Conservation (phyloP, 1,140 invertebrate species). For the Drosophila teissieri region DNA sequence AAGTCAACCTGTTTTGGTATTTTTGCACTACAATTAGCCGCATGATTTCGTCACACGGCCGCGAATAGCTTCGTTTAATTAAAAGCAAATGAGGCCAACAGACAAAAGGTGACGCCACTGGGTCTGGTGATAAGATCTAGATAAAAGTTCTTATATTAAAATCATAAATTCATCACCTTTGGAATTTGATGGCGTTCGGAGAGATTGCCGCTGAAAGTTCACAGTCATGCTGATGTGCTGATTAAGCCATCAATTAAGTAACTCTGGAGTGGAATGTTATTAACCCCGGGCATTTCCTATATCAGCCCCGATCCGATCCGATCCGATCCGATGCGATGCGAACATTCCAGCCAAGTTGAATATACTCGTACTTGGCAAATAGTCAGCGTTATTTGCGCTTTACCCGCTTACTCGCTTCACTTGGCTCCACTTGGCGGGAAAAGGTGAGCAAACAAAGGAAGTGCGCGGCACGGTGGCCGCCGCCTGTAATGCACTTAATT, state of each 20-base stretch:
- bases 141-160: not conserved
- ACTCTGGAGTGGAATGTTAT: constrained; percentile 4
- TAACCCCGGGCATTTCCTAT: constrained; percentile 47
- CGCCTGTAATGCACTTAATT: constrained; percentile 39
- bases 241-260: constrained; percentile 40
- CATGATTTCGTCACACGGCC: constrained; percentile 16
- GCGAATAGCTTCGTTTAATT: not conserved
- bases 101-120: constrained; percentile 1
- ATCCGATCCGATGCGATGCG: constrained; percentile 2
- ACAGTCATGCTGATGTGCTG: constrained; percentile 53
- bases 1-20: constrained; percentile 27
- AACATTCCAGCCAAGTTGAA: constrained; percentile 51
- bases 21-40: constrained; percentile 13
- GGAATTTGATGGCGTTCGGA: constrained; percentile 47
- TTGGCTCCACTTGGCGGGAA: constrained; percentile 1
- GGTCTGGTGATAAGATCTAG: constrained; percentile 36
- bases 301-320: constrained; percentile 19
- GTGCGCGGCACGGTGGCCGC: constrained; percentile 10
- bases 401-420: constrained; percentile 17
- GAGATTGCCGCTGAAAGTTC: constrained; percentile 30
- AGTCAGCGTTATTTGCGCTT: constrained; percentile 58
- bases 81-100: constrained; percentile 20
- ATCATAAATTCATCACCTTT: constrained; percentile 53
- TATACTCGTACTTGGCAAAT: constrained; percentile 49
- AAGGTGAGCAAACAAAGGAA: constrained; percentile 38